Evolutionary conservation across 2,888 invertebrate genomes (phyloP).

Genomic region (Leucoma salicis): DNA sequence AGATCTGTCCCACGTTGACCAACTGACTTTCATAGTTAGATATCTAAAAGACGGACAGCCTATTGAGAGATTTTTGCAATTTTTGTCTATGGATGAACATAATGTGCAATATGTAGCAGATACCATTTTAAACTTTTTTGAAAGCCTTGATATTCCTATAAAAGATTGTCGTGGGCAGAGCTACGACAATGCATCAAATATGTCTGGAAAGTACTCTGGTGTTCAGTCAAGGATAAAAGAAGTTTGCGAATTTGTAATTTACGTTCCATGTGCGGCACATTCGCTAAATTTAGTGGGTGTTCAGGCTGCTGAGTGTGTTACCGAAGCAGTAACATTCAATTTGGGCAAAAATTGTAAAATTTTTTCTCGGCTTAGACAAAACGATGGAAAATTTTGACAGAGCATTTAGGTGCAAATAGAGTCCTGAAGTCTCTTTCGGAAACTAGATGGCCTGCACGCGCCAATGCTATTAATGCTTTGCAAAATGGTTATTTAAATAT

Average conservation of each 20-base stretch:
- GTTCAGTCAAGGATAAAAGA: background rate
- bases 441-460: background rate
- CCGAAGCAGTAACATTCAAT: background rate
- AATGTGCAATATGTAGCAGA: background rate
- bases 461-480: background rate
- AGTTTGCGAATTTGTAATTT: background rate
- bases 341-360: background rate
- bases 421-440: background rate
- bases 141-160: background rate
- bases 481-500: background rate
- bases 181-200: conserved; percentile 1
- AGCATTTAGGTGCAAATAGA: too few species aligned
- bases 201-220: background rate
- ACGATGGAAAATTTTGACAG: background rate
- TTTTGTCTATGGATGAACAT: background rate
- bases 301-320: background rate
- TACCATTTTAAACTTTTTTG: background rate
- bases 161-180: background rate
- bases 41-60: background rate
- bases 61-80: background rate
- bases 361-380: background rate
- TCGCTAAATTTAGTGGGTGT: background rate
- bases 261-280: conserved; percentile 1
- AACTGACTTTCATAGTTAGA: background rate
- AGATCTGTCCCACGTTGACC: conserved; percentile 2